Evolutionary conservation across 2,113 vertebrate genomes (phyloP), one percentile per base, ranked within the genome.

Genomic region (Pyrgilauda ruficollis): DNA sequence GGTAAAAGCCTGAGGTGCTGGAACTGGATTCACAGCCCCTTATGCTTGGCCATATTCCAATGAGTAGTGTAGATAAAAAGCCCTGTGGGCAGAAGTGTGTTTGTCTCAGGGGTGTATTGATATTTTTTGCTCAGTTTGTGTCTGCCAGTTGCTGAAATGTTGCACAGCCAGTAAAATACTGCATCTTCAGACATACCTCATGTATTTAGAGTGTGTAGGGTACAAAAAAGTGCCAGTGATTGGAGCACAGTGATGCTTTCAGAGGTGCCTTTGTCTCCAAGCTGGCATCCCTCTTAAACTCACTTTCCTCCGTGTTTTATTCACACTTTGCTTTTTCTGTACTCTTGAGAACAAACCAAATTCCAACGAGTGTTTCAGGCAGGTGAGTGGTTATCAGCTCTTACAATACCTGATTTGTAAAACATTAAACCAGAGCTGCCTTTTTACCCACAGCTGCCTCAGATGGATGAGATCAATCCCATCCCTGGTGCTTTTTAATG

Each of bases 51-150:
- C 20, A 11, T 37, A n/a, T 67, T 78, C 47, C 53, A 41, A 33
- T 7, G 6, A 12, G 8, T 31, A n/a, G 37, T 15, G 35, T 7
- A 0, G 0, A 47, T 24, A 27, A 76, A 75, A 80, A 37, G 0
- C 3, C 7, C 24, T 89, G 37, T 26, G 24, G 10, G 5, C n/a
- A 75, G 26, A 89, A 17, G 5, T 30, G 17, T 41, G 17, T 9
- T 87, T 74, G 13, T 41, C 4, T 59, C 7, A 0, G 47, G 61
- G 21, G 7, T 55, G 27, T 19, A 50, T 13, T 39, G 39, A 28
- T 19, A 35, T 35, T 46, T 91, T 91, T 68, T 72, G 2, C 22
- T 56, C 41, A 35, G 3, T n/a, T 67, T 62, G 19, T 33, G 7
- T n/a, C 49, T 50, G 11, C 5, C 22, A 61, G 14, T 21, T 37